Conservation (phyloP, 2,113 vertebrate species). For the Oenanthe oenanthe region DNA sequence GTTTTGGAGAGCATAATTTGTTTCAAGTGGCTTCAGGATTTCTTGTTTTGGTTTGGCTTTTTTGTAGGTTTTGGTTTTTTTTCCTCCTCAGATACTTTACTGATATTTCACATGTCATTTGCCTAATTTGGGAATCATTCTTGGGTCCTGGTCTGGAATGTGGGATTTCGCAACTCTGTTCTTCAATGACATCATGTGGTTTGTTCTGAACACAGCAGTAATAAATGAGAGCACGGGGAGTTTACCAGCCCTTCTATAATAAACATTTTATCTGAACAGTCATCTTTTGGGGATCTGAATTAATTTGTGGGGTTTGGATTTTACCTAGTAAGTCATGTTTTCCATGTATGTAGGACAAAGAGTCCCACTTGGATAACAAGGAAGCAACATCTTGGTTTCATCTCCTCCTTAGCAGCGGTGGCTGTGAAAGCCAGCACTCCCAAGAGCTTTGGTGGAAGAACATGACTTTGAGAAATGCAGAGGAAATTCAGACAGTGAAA, state of each 20-base stretch:
- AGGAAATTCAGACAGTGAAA: background rate
- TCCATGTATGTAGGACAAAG: background rate
- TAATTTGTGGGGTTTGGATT: background rate
- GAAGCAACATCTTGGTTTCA: background rate
- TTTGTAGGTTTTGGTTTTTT: background rate
- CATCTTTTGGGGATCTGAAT: background rate
- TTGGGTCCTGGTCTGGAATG: slow-evolving; percentile 43
- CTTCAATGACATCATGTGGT: slow-evolving; percentile 44
- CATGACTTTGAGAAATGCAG: background rate
- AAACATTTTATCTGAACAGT: background rate
- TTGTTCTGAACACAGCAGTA: slow-evolving; percentile 20
- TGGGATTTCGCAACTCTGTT: slow-evolving; percentile 47
- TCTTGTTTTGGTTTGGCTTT: background rate
- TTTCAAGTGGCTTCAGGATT: background rate
- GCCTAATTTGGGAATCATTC: slow-evolving; percentile 65
- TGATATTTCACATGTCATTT: slow-evolving; percentile 35
- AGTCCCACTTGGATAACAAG: background rate
- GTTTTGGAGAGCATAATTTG: background rate
- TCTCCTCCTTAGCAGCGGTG: background rate
- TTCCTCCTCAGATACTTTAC: background rate
- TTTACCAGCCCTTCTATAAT: background rate
- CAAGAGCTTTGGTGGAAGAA: background rate
- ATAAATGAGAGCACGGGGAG: background rate
- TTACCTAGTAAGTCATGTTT: background rate
- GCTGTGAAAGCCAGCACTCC: background rate